Evolutionary conservation across 2,888 invertebrate genomes (phyloP).

Genomic region (Amorpha juglandis): DNA sequence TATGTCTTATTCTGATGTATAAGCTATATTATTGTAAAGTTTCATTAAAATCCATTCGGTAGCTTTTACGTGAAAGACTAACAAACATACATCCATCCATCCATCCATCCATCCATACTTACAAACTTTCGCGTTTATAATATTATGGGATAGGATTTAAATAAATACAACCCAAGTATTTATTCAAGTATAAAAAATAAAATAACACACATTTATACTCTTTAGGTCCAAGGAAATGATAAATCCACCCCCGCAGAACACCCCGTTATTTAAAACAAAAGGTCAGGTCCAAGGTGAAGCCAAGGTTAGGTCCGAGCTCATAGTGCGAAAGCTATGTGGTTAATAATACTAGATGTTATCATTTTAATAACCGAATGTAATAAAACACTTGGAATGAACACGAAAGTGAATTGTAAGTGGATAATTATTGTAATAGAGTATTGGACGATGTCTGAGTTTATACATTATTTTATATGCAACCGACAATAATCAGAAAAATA

Average conservation of each 20-base stretch:
- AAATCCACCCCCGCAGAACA: constrained; percentile 5
- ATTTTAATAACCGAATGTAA: constrained; percentile 3
- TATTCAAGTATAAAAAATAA: background rate
- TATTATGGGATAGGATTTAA: too few relatives aligned
- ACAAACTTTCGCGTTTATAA: too few relatives aligned
- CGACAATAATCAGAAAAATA: too few relatives aligned
- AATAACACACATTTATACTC: background rate
- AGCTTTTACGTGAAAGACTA: too few relatives aligned
- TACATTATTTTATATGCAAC: too few relatives aligned
- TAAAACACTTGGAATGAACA: constrained; percentile 1
- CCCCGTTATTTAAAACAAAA: background rate
- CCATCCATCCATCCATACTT: too few relatives aligned
- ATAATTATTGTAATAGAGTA: background rate
- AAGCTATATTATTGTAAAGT: too few relatives aligned
- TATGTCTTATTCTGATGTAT: too few relatives aligned
- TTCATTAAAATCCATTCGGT: too few relatives aligned
- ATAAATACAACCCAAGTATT: too few relatives aligned
- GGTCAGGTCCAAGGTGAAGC: constrained; percentile 22
- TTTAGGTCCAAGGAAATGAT: constrained; percentile 5
- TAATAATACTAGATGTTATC: background rate
- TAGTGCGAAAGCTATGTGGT: constrained; percentile 11
- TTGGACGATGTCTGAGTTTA: too few relatives aligned
- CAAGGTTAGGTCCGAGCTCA: constrained; percentile 30
- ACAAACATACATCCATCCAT: too few relatives aligned
- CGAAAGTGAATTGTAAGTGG: background rate